Evolutionary conservation across 1,140 invertebrate species (phyloP).

Genomic region (Sminthurides bifidus): DNA sequence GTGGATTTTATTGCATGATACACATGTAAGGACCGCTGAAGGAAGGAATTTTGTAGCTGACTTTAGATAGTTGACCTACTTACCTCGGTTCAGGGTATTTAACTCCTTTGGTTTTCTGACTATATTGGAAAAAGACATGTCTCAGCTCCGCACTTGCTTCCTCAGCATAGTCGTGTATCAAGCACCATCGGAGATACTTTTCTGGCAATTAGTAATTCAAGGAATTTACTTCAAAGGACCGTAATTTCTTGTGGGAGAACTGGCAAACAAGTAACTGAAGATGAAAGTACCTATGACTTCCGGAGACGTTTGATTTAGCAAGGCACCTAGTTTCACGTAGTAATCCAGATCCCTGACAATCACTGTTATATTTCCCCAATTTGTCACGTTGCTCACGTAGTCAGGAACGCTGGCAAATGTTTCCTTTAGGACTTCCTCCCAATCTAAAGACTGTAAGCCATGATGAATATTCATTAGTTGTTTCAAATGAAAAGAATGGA

Average conservation of each 20-base stretch:
- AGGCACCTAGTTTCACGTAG: neutral
- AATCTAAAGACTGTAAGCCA: neutral
- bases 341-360: slow-evolving; percentile 3
- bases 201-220: too few species aligned
- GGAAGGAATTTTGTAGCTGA: too few species aligned
- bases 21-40: too few species aligned
- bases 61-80: too few species aligned
- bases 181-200: neutral
- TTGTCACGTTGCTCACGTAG: neutral
- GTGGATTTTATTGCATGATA: too few species aligned
- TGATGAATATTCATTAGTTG: neutral
- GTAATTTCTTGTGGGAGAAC: too few species aligned
- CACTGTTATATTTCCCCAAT: neutral
- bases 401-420: neutral
- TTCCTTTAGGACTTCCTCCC: slow-evolving; percentile 1
- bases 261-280: too few species aligned
- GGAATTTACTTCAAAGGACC: too few species aligned
- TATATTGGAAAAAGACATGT: neutral
- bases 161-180: neutral
- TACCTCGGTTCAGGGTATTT: neutral
- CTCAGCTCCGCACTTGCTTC: neutral
- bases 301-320: neutral
- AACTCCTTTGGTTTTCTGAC: neutral
- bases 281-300: too few species aligned
- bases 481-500: too few species aligned